These are phyloP conservation scores for Phyto melanocephala DNA, from an alignment of 2,888 invertebrate species.

Conservation along the genomic window DNA sequence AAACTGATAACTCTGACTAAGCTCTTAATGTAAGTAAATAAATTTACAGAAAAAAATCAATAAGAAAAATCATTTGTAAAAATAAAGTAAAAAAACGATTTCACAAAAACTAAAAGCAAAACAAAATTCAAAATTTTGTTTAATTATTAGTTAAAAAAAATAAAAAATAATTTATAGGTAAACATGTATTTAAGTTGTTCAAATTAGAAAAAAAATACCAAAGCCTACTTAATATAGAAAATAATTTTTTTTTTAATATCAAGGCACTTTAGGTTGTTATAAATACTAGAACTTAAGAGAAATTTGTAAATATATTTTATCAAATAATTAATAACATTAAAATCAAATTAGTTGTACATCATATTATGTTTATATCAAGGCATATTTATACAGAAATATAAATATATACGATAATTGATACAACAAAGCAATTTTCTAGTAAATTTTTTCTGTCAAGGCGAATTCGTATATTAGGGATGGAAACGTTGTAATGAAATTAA, in stretches of 20 bases:
- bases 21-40: constrained; percentile 72
- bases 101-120: neutral
- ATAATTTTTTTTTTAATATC: constrained; percentile 14
- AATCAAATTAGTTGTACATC: neutral
- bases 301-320: constrained; percentile 20
- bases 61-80: neutral
- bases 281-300: neutral
- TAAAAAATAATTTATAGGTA: too few species aligned
- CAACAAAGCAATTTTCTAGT: too few species aligned
- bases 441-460: too few species aligned
- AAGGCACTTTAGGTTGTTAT: constrained; percentile 59
- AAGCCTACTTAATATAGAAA: neutral
- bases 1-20: constrained; percentile 42
- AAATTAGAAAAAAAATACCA: neutral
- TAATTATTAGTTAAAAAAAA: too few species aligned
- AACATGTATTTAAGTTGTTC: neutral
- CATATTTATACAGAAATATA: too few species aligned
- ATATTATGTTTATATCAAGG: too few species aligned
- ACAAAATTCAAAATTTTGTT: constrained; percentile 30
- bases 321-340: neutral
- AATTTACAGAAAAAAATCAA: constrained; percentile 6
- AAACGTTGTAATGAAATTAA: too few species aligned
- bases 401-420: too few species aligned
- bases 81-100: neutral
- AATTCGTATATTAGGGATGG: too few species aligned